Base-by-base conservation (phyloP, 2,888 invertebrate species). In the Entomobrya multifasciata region DNA sequence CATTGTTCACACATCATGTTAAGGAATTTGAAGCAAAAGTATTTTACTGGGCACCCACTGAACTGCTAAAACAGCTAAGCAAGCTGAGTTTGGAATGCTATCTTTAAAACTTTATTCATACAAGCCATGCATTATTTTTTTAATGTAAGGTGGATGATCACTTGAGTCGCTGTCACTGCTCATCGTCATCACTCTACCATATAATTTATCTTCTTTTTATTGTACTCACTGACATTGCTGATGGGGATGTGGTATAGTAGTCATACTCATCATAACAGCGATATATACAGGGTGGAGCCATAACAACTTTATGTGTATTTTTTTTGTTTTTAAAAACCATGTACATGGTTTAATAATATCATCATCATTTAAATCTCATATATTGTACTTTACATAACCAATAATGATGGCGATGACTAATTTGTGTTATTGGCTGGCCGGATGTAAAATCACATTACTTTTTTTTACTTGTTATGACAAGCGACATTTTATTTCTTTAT, bases 391-490 rank as follows among this genome's bases (percentile, higher is more conserved):
- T n/a, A n/a, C n/a, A 70, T 49, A 72, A 30, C 52, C 49, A 47
- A 52, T 15, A 49, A 49, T 27, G 49, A 72, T 49, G 72, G 49
- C 49, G 49, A 72, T 49, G 72, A 72, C 47, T 17, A 27, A 72
- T 52, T 72, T 72, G 52, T 72, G 20, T 13, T 70, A 27, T 67
- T 67, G 27, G 49, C 72, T 72, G 49, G 49, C 72, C 72, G 72
- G 72, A 72, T 72, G n/a, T 27, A 72, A 15, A 72, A 13, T 22
- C 1, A 25, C 57, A 22, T 57, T 20, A 65, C 17, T 41, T 27
- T 72, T n/a, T 41, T 67, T 67, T 67, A 41, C 67, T 41, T 13
- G 44, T 44, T 67, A 67, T 72, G 49, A 72, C 72, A 49, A 27
- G n/a, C 49, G 30, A 44, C 67, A 47, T 44, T 70, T 70, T n/a